Evolutionary conservation across 2,797 vertebrate genomes (phyloP).

Genomic region (Tachyglossus aculeatus): DNA sequence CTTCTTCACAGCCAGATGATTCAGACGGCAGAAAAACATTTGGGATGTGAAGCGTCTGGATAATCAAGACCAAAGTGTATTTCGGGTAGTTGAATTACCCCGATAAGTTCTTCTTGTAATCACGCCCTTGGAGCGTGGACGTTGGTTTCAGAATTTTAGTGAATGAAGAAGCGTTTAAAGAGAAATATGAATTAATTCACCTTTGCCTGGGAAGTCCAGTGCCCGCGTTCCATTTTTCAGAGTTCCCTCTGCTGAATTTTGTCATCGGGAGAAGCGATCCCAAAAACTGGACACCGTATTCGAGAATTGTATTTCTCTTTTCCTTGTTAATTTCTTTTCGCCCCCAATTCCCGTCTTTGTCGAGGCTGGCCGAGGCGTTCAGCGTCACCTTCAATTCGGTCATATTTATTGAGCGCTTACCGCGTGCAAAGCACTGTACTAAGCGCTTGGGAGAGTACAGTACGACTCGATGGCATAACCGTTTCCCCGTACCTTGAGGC

Average conservation of each 20-base stretch:
- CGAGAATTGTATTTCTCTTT: slow-evolving; percentile 1
- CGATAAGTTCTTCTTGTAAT: too few relatives aligned
- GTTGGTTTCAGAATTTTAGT: background rate
- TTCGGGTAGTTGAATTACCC: too few relatives aligned
- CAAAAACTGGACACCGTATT: slow-evolving; percentile 25
- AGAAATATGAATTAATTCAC: background rate
- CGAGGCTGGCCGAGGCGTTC: slow-evolving; percentile 9
- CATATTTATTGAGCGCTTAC: slow-evolving; percentile 51
- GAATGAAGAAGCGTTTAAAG: background rate
- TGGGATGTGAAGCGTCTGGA: too few relatives aligned
- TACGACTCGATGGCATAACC: too few relatives aligned
- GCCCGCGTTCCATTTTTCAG: background rate
- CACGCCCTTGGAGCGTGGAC: too few relatives aligned
- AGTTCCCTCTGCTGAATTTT: background rate
- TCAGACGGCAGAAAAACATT: too few relatives aligned
- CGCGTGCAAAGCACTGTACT: too few relatives aligned
- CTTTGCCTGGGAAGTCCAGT: background rate
- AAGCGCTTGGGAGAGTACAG: too few relatives aligned
- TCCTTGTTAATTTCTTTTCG: slow-evolving; percentile 18
- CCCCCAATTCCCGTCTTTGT: slow-evolving; percentile 19
- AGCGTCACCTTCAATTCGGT: slow-evolving; percentile 36
- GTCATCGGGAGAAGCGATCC: too few relatives aligned
- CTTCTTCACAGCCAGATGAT: too few relatives aligned
- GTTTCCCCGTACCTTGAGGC: too few relatives aligned
- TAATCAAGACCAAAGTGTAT: too few relatives aligned